Percentiles rank a stretch among this genome's conserved stretches.
Conservation (phyloP, 2,113 vertebrate genomes). For the Variabilichromis moorii region DNA sequence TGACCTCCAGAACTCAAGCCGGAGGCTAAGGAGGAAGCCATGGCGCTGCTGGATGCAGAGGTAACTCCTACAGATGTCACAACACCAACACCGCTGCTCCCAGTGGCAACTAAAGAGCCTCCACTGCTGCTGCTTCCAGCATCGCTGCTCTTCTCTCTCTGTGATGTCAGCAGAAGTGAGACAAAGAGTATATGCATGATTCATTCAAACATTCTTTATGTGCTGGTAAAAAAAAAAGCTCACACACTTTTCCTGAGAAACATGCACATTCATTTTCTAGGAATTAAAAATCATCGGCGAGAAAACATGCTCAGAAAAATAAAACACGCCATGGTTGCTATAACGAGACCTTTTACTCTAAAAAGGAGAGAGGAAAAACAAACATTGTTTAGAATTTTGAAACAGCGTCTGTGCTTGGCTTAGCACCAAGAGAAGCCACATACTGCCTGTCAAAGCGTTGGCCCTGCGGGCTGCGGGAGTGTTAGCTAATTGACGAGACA, state of each 20-base stretch:
- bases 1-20: slow-evolving; percentile 56
- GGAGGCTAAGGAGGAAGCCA: slow-evolving; percentile 39
- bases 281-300: background rate
- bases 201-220: background rate
- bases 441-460: background rate
- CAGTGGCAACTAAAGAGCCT: background rate
- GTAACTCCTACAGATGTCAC: slow-evolving; percentile 31
- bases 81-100: background rate
- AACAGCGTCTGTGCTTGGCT: background rate
- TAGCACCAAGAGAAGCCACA: background rate
- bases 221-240: background rate
- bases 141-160: slow-evolving; percentile 73
- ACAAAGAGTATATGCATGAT: background rate
- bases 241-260: background rate
- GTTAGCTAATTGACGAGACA: background rate
- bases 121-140: slow-evolving; percentile 19
- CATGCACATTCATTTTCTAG: background rate
- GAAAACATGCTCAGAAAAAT: background rate
- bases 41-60: slow-evolving; percentile 42
- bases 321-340: background rate
- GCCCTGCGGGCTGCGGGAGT: background rate
- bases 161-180: slow-evolving; percentile 15
- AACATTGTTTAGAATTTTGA: background rate
- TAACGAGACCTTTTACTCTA: background rate
- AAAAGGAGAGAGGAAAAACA: background rate